Evolutionary conservation across 1,140 invertebrate genomes (phyloP), one percentile per base, ranked within the genome.

Genomic region (Adelges cooleyi): DNA sequence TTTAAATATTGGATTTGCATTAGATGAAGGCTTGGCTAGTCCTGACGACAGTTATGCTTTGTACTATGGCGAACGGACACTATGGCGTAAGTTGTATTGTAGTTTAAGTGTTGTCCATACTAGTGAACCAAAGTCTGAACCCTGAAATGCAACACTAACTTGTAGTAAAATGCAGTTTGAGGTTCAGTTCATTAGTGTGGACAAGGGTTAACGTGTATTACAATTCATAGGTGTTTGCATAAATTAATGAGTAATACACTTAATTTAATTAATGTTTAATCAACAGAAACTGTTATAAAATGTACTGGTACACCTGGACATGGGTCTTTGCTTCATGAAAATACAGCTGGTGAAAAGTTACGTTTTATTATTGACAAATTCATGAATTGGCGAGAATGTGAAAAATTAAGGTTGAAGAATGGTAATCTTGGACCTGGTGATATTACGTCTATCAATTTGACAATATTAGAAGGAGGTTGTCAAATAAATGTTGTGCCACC

Each of bases 401-500:
- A 92, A 72, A 84, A 85, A 67, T 72, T 78, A 23, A 81, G 82
- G 69, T 72, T 93, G 33, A 75, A 76, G 10, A 80, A 89, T 74
- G 77, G 82, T 1, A 77, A 82, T 49, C 71, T 86, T 3, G 80
- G 77, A 3, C 77, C 92, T 40, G 90, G 91, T 9, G 87, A 94
- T 77, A 88, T 95, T 1, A 91, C 89, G 0, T 86, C 90, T 3
- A 75, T 95, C 0, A 97, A 97, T 78, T 77, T 95, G 56, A 96
- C 90, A 0, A 82, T 83, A 73, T 65, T 94, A 56, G 76, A 80
- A 75, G 89, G 93, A 65, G 94, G 94, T 15, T 82, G 95, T 1
- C 92, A 96, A 75, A 77, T 81, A n/a, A 98, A 98, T 76, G 91
- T 97, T 2, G 80, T 97, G 52, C 95, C 95, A 1, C 82, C 86